Evolutionary conservation across 2,113 vertebrate genomes (phyloP).

Genomic region (Procavia capensis): DNA sequence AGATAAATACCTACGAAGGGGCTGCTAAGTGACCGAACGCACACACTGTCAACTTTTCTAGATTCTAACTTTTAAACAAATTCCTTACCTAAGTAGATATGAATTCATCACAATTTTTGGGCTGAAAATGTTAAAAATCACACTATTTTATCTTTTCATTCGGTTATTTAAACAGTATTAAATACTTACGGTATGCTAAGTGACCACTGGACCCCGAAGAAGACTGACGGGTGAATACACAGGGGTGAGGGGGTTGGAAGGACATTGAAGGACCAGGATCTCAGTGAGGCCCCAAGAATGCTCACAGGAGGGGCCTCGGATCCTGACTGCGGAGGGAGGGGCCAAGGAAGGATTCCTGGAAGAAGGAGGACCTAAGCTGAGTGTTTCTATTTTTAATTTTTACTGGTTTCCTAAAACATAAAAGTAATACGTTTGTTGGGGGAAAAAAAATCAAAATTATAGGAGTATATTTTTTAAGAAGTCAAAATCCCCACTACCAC

Average conservation of each 20-base stretch:
- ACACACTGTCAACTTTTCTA: not conserved
- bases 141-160: constrained; percentile 26
- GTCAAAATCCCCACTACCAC: not conserved
- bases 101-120: not conserved
- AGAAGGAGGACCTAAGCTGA: constrained; percentile 54
- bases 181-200: constrained; percentile 66
- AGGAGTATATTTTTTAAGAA: not conserved
- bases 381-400: constrained; percentile 71
- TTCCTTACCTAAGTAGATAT: not conserved
- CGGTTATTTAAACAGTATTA: constrained; percentile 27
- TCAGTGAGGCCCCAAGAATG: constrained; percentile 10
- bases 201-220: not conserved
- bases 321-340: constrained; percentile 44
- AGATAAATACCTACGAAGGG: not conserved
- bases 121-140: not conserved
- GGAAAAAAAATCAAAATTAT: not conserved
- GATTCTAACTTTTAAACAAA: constrained; percentile 17
- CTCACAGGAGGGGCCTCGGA: constrained; percentile 6
- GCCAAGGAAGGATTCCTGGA: constrained; percentile 57
- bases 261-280: not conserved
- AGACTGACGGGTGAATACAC: not conserved
- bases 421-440: constrained; percentile 55
- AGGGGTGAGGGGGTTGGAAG: no score
- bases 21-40: not conserved
- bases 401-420: constrained; percentile 69